Conservation (phyloP, 2,113 vertebrate species). For the Elaphurus davidianus region DNA sequence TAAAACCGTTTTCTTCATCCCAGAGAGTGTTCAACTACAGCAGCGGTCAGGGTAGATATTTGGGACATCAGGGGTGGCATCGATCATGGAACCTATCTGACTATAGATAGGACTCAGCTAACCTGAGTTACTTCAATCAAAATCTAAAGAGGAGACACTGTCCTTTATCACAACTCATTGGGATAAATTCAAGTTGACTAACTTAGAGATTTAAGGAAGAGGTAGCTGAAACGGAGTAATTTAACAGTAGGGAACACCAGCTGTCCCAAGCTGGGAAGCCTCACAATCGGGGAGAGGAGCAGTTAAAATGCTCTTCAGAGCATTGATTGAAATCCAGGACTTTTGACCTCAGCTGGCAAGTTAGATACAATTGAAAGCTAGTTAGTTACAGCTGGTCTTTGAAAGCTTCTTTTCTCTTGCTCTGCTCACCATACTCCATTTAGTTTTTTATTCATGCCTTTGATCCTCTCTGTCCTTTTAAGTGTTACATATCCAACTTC, state of each 20-base stretch:
- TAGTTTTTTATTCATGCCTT: neutral
- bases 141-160: neutral
- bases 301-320: neutral
- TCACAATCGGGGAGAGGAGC: neutral
- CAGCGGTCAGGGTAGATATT: neutral
- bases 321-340: neutral
- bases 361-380: neutral
- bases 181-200: neutral
- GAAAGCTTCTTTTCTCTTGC: neutral
- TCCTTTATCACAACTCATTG: neutral
- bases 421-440: neutral
- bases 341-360: neutral
- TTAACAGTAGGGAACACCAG: neutral
- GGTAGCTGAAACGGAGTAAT: neutral
- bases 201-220: neutral
- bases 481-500: neutral
- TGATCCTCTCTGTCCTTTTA: neutral
- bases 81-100: neutral
- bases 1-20: neutral
- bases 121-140: neutral
- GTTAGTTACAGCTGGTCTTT: neutral
- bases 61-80: too few species aligned
- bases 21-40: neutral
- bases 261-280: neutral
- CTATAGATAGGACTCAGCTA: neutral